Evolutionary conservation across 2,797 vertebrate genomes (phyloP).

Genomic region (Myotis pilosus): DNA sequence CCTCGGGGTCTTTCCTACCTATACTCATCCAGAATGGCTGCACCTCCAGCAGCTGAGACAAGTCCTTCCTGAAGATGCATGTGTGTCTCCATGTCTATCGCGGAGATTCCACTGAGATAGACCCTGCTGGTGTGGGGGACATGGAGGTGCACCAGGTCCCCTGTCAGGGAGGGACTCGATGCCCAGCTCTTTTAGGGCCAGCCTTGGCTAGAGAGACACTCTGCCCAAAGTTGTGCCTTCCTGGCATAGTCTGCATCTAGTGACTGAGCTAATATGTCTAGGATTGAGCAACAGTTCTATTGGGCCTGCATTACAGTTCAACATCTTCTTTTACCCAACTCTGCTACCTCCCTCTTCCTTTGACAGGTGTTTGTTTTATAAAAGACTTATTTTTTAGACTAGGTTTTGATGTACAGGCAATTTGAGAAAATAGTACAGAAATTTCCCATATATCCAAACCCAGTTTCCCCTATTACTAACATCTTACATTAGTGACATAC

Average conservation of each 20-base stretch:
- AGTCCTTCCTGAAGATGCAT: background rate
- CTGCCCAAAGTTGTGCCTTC: background rate
- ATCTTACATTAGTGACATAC: background rate
- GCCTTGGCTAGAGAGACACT: background rate
- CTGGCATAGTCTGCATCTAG: background rate
- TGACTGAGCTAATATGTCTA: background rate
- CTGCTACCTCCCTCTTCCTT: background rate
- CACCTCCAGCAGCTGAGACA: background rate
- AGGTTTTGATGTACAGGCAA: slow-evolving; percentile 22
- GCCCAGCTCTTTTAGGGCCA: background rate
- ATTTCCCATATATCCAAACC: background rate
- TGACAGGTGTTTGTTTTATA: background rate
- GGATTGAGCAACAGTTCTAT: background rate
- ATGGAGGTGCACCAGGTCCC: background rate
- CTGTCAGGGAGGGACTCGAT: background rate
- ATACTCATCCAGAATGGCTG: background rate
- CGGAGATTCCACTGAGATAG: background rate
- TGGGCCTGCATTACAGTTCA: background rate
- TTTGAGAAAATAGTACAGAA: background rate
- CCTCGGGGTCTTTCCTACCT: background rate
- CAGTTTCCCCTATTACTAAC: background rate
- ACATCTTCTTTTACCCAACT: slow-evolving; percentile 6
- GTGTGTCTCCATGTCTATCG: background rate
- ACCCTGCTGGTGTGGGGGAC: background rate
- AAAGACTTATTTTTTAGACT: background rate